A percentile compares a stretch with the other conserved stretches of the same genome.
Evolutionary conservation across 2,888 invertebrate species (phyloP).

Genomic region (Smittia aterrima): DNA sequence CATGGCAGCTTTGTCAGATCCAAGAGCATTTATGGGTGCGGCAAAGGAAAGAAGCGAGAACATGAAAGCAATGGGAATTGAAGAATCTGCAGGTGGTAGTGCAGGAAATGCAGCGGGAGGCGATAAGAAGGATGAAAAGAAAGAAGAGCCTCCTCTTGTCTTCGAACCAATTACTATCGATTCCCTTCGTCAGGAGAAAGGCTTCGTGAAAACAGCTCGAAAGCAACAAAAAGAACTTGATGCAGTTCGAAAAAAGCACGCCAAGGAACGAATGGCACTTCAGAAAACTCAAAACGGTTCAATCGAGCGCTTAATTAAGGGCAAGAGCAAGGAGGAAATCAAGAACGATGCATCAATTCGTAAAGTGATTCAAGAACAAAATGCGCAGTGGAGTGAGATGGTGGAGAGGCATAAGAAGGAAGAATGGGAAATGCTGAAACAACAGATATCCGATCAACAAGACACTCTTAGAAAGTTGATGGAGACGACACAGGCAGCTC

Average conservation of each 20-base stretch:
- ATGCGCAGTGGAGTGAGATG: slow-evolving; percentile 91
- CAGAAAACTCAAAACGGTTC: slow-evolving; percentile 90
- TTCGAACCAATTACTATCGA: slow-evolving; percentile 91
- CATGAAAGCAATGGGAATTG: slow-evolving; percentile 94
- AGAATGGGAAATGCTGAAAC: slow-evolving; percentile 77
- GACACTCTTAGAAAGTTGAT: slow-evolving; percentile 72
- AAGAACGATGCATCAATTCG: slow-evolving; percentile 75
- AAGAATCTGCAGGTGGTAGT: slow-evolving; percentile 67
- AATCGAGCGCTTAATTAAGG: slow-evolving; percentile 90
- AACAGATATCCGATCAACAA: slow-evolving; percentile 81
- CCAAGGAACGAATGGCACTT: slow-evolving; percentile 85
- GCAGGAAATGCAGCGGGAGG: slow-evolving; percentile 64
- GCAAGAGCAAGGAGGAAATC: slow-evolving; percentile 83
- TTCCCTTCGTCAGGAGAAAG: slow-evolving; percentile 82
- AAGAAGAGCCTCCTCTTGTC: slow-evolving; percentile 65
- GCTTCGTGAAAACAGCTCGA: slow-evolving; percentile 85
- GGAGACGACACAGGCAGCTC: slow-evolving; percentile 75
- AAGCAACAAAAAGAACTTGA: slow-evolving; percentile 97
- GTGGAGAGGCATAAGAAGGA: slow-evolving; percentile 78
- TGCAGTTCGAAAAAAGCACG: slow-evolving; percentile 84
- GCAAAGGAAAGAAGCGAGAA: slow-evolving; percentile 85
- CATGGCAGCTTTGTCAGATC: slow-evolving; percentile 96
- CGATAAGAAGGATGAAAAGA: slow-evolving; percentile 69
- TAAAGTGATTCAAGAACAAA: slow-evolving; percentile 86
- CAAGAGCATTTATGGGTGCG: slow-evolving; percentile 84